Conservation (phyloP, 2,797 vertebrate species). For the Phoebastria nigripes region DNA sequence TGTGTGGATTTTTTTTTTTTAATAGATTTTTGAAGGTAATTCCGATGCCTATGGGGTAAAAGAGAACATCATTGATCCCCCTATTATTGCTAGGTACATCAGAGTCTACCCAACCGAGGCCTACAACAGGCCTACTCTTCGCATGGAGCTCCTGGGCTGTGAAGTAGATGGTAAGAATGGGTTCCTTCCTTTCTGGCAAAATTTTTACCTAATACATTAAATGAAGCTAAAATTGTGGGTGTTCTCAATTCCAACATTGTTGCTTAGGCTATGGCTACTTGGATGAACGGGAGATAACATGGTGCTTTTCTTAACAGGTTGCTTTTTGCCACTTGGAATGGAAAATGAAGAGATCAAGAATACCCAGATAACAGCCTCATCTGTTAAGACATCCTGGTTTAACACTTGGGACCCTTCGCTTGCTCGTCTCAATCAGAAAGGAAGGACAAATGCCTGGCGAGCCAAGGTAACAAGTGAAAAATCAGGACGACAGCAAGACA, state of each 20-base stretch:
- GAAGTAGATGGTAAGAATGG: slow-evolving; percentile 86
- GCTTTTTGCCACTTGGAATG: slow-evolving; percentile 91
- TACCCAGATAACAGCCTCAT: slow-evolving; percentile 85
- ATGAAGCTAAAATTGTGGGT: neutral
- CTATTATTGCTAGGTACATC: slow-evolving; percentile 86
- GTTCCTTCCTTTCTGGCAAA: neutral
- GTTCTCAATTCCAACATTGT: neutral
- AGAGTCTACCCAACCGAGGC: slow-evolving; percentile 82
- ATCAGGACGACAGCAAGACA: neutral
- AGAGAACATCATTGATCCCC: slow-evolving; percentile 86
- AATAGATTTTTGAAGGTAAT: slow-evolving; percentile 90
- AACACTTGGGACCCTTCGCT: slow-evolving; percentile 79
- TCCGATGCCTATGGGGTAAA: slow-evolving; percentile 73
- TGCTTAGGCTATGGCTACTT: neutral
- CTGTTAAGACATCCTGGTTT: slow-evolving; percentile 81
- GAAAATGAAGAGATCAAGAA: slow-evolving; percentile 81
- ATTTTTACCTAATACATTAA: neutral
- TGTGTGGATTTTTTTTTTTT: neutral
- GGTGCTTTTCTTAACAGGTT: slow-evolving; percentile 77
- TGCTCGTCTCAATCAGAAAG: slow-evolving; percentile 87
- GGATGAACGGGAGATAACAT: neutral
- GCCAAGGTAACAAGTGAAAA: slow-evolving; percentile 79
- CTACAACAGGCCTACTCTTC: slow-evolving; percentile 83
- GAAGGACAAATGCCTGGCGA: slow-evolving; percentile 88
- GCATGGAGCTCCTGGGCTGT: slow-evolving; percentile 92